Evolutionary conservation across 2,888 invertebrate species (phyloP), one percentile per base, ranked within the genome.

Genomic region (Dascillus cervinus): DNA sequence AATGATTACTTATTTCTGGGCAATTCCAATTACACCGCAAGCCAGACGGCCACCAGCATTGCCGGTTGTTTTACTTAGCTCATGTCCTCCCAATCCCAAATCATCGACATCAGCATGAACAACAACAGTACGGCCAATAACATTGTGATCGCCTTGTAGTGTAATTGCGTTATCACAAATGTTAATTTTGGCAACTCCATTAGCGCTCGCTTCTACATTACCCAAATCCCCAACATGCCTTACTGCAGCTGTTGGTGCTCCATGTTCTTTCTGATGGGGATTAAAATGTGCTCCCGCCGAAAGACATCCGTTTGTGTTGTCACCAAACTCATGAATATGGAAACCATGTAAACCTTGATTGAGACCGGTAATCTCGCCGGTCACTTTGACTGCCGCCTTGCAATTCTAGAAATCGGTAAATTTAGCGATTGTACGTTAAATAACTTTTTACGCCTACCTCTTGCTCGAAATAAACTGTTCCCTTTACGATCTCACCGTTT

Each of bases 251-350:
- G 62, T 65, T 0, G 94, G 95, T 0, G 74, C 85, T 8, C 90
- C 96, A 56, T 96, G 96, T 0, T 82, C 83, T 50, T 75, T 73
- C 47, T 76, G 76, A 26, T 63, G 46, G 0, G 95, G 95, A 67
- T 96, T 96, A 68, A 88, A 96, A 67, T 96, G 96, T 0, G 87
- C 70, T 0, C 95, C 96, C 17, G 95, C 91, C 20, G 90, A 91
- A n/a, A 82, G 87, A 65, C 96, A 96, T 1, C 89, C 90, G 60
- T 95, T 91, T 13, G 92, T 91, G 58, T 87, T 89, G 66, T 95
- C 95, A 1, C 96, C 96, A 58, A 91, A 95, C 68, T 96, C 89
- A 60, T 96, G 96, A 38, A 96, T 78, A 60, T 96, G 96, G 69
- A 96, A 92, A 11, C 91, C 91, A 57, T 92, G 88, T 2, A 67